Conservation (phyloP, 2,888 invertebrate species). For the Himalopsyche tibetana region DNA sequence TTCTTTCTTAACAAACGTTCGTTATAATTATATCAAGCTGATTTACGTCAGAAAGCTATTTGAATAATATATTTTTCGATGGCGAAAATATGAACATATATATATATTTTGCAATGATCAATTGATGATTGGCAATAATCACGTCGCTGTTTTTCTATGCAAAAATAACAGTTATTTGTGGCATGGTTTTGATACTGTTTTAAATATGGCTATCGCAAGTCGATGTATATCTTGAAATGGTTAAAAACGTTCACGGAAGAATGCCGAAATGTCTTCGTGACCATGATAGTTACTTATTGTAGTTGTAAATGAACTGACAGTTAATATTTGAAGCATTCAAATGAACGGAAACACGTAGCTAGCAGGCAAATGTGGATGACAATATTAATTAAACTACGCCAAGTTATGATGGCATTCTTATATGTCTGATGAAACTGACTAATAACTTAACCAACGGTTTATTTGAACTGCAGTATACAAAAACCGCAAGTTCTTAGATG, state of each 20-base stretch:
- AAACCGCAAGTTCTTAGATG: too few species aligned
- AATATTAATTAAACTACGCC: background rate
- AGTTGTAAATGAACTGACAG: background rate
- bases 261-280: background rate
- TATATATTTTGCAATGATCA: too few species aligned
- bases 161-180: too few species aligned
- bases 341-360: slow-evolving; percentile 3
- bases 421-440: background rate
- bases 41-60: too few species aligned
- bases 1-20: background rate
- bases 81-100: too few species aligned
- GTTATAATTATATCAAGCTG: too few species aligned
- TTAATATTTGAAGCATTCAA: background rate
- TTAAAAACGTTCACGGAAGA: slow-evolving; percentile 17
- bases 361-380: background rate
- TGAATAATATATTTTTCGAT: too few species aligned
- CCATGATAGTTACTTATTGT: background rate
- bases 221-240: background rate
- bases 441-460: too few species aligned
- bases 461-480: too few species aligned
- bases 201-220: background rate
- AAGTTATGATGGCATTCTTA: background rate
- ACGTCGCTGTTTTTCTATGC: too few species aligned
- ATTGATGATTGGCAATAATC: too few species aligned
- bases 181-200: too few species aligned